phyloP scores from a whole-genome alignment of 2,113 vertebrate species.

The Actenoides hombroni region DNA sequence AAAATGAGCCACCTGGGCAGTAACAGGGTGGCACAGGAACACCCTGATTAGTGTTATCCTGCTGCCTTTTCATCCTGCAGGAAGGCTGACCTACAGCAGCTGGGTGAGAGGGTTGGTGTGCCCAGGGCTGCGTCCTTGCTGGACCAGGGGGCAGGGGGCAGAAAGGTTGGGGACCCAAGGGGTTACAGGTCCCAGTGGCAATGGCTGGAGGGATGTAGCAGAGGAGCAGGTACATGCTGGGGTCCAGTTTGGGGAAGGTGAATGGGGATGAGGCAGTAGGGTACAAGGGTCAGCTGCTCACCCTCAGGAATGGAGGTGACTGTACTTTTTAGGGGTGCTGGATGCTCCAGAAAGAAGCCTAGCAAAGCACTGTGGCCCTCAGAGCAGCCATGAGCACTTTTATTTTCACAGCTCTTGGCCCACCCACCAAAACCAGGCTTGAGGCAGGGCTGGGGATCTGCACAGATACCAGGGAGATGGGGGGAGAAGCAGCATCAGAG shows the following conservation, averaged over 20 bases:
- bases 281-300: not conserved
- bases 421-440: not conserved
- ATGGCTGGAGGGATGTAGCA: not conserved
- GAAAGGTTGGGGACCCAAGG: accelerated
- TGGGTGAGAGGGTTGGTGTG: accelerated
- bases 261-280: not conserved
- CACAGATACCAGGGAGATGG: not conserved
- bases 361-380: not conserved
- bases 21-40: accelerated
- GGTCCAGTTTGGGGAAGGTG: not conserved
- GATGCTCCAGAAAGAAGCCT: not conserved
- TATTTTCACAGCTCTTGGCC: not conserved
- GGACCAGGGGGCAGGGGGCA: too few relatives aligned
- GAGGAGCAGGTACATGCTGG: accelerated
- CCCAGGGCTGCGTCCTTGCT: not conserved
- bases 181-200: not conserved
- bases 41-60: accelerated
- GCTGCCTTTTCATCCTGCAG: not conserved
- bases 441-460: not conserved
- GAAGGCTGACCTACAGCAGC: not conserved
- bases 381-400: slow-evolving; percentile 12
- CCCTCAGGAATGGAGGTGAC: not conserved
- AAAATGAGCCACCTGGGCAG: not conserved
- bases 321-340: not conserved
- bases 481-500: not conserved